phyloP scores from a whole-genome alignment of 2,113 vertebrate species.

The Paratilapia polleni region DNA sequence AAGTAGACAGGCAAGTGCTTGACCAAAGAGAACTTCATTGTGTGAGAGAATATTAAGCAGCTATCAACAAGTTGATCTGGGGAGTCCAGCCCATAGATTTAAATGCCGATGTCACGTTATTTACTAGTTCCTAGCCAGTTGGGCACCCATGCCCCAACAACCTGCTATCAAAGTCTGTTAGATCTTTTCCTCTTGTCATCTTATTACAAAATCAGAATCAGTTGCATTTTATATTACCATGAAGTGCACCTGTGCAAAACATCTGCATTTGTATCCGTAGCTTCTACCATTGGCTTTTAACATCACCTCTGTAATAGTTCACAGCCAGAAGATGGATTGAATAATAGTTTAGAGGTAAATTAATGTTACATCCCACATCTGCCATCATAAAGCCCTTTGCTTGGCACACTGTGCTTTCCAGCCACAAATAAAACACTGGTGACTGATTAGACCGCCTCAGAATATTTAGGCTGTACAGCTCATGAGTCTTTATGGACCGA shows the following conservation, averaged over 20 bases:
- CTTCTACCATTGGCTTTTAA: not conserved
- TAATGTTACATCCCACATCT: not conserved
- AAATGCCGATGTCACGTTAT: not conserved
- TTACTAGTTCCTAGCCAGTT: not conserved
- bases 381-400: not conserved
- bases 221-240: not conserved
- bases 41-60: too few species aligned
- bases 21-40: not conserved
- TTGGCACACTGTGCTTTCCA: not conserved
- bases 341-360: not conserved
- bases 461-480: too few species aligned
- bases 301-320: not conserved
- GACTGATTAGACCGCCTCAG: too few species aligned
- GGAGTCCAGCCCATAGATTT: not conserved
- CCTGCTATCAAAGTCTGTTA: not conserved
- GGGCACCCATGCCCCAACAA: not conserved
- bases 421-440: not conserved
- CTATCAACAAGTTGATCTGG: not conserved
- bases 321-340: not conserved
- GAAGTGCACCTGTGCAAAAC: rapidly evolving
- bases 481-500: too few species aligned
- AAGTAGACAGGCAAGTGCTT: not conserved
- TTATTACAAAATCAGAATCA: not conserved
- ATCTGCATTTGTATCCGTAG: not conserved
- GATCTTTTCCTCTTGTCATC: not conserved